Base-by-base conservation (phyloP, 2,113 vertebrate genomes). In the Phasianus colchicus region DNA sequence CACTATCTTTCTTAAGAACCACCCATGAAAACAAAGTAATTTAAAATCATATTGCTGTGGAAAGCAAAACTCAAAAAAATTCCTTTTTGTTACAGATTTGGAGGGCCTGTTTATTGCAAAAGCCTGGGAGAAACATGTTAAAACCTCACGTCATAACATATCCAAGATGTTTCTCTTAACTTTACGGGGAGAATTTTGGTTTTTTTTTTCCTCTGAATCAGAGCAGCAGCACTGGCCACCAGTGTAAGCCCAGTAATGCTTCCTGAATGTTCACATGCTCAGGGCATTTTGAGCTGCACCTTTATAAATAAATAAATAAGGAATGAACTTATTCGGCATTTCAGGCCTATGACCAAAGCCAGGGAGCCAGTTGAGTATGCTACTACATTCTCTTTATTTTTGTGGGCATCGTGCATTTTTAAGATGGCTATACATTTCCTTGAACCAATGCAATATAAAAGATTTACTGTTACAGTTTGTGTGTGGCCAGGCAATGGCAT, bases 401-500 rank as follows among this genome's bases (percentile, higher is more conserved):
- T 95, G 91, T 93, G 95, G 92, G 90, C 92, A 96, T 88, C 80
- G 66, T 66, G 89, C 84, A 95, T 97, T 97, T 97, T 97, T 95
- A 89, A 96, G 97, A 97, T 96, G 84, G 83, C 92, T 96, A 80
- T 64, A 92, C 89, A 91, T 97, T 97, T 91, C 95, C 95, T 95
- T 86, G 86, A 94, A 95, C 88, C 95, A 79, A 83, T 93, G 77
- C 55, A 96, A 95, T 96, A 98, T 98, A 98, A 98, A 98, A 98
- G 98, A 98, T 98, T 98, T 98, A 98, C 98, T 98, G 98, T 98
- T 98, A 98, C 98, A 98, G 97, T 98, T 98, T 98, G 98, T 98
- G 98, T 98, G 98, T 98, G 98, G 98, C 97, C 98, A 95, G 95
- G 97, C 97, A 96, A 94, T 96, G 96, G 97, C 97, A 97, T 98